Evolutionary conservation across 2,113 vertebrate species (phyloP).

Genomic region (Symphodus melops): DNA sequence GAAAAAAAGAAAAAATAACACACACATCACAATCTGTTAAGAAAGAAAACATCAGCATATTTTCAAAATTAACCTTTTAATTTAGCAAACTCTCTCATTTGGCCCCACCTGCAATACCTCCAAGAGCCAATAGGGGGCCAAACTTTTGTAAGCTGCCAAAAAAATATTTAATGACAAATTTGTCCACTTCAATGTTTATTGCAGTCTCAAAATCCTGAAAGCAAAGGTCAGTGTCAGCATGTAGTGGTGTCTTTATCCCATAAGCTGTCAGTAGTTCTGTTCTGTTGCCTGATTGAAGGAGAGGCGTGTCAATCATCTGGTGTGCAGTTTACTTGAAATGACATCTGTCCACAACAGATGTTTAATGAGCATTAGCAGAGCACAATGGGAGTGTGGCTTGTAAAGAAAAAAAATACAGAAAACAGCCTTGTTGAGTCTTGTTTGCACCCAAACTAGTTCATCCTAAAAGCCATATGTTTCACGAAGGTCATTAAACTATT

Average conservation of each 20-base stretch:
- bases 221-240: background rate
- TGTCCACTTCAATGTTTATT: background rate
- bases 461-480: background rate
- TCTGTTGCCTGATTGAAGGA: slow-evolving; percentile 19
- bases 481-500: background rate
- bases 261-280: background rate
- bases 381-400: slow-evolving; percentile 31
- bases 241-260: background rate
- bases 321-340: slow-evolving; percentile 47
- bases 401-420: background rate
- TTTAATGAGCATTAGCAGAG: slow-evolving; percentile 43
- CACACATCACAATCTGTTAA: no score
- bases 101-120: no score
- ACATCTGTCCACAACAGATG: slow-evolving; percentile 55
- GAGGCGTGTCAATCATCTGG: slow-evolving; percentile 26
- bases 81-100: no score
- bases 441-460: background rate
- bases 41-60: no score
- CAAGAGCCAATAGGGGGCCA: no score
- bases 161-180: background rate
- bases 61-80: no score
- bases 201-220: background rate
- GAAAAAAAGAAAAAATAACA: no score
- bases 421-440: slow-evolving; percentile 9
- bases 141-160: no score